Base-by-base conservation (phyloP, 2,113 vertebrate genomes). In the Campylorhamphus procurvoides region DNA sequence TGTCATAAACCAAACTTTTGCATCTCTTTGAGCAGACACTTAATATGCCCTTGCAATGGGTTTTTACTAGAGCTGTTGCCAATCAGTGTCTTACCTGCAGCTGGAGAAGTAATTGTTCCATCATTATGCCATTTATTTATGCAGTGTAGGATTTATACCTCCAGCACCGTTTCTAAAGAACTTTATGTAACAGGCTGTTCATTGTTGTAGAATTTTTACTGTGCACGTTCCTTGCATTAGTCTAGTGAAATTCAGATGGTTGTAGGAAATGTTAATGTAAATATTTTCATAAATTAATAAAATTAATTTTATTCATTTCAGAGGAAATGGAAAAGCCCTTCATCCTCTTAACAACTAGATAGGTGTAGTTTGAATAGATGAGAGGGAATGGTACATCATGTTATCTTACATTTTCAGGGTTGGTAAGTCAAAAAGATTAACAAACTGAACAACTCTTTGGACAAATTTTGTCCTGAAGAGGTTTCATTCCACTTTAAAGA, bases 221-320 rank as follows among this genome's bases (percentile, higher is more conserved):
- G 5, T 40, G 5, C 7, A 3, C 14, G 6, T 69, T 87, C 23
- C 6, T 82, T 87, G 12, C 75, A 16, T 31, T 59, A 86, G 4
- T 49, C 15, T 58, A 73, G 10, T n/a, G 42, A 83, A 85, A 83
- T 56, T 82, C 31, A 75, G 13, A 53, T 29, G 63, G 14, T n/a
- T 75, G 24, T 66, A 62, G 37, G 56, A 85, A 88, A 75, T 10
- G 4, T 7, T 64, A 64, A 24, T 53, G 8, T 17, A 69, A 69
- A n/a, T n/a, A 46, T 29, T 71, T 79, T 71, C 50, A 3, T 29
- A 68, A 59, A 47, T 0, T 0, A 62, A 67, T 53, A 20, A 1
- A 37, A n/a, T 53, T 31, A 44, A 19, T 79, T 81, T 63, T 80
- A 47, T 58, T 69, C 0, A 63, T 29, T 59, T 18, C 18, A 47